These are phyloP conservation scores for Aproaerema taeniolella DNA, from an alignment of 2,888 invertebrate genomes.

Conservation along the genomic window DNA sequence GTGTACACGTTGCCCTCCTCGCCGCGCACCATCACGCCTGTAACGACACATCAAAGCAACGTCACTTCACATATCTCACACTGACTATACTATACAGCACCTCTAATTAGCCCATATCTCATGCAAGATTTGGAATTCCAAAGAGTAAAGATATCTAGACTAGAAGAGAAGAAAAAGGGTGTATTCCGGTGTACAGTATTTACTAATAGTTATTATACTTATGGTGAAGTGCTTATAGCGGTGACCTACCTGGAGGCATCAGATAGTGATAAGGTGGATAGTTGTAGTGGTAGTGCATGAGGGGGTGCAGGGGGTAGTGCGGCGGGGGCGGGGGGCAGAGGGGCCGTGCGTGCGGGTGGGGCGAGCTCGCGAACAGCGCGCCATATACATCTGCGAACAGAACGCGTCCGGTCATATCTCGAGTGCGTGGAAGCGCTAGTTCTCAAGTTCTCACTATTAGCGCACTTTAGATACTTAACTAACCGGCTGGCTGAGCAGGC, in stretches of 20 bases:
- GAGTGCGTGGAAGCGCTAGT: conserved; percentile 61
- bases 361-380: conserved; percentile 61
- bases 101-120: background rate
- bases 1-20: conserved; percentile 92
- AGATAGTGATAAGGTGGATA: conserved; percentile 68
- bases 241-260: conserved; percentile 71
- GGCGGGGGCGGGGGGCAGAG: conserved; percentile 64
- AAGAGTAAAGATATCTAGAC: background rate
- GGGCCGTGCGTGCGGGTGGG: conserved; percentile 67
- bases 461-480: conserved; percentile 75
- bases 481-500: conserved; percentile 75
- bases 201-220: too few species aligned
- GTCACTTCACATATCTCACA: conserved; percentile 3
- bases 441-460: conserved; percentile 66
- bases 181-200: conserved; percentile 26
- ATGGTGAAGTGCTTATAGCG: too few species aligned
- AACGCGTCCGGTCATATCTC: conserved; percentile 51
- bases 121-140: background rate
- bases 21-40: conserved; percentile 87
- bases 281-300: conserved; percentile 71
- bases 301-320: conserved; percentile 70
- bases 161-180: too few species aligned
- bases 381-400: conserved; percentile 71
- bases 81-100: too few species aligned
- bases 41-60: conserved; percentile 22